Evolutionary conservation across 2,113 vertebrate genomes (phyloP).

Genomic region (Pollachius pollachius): DNA sequence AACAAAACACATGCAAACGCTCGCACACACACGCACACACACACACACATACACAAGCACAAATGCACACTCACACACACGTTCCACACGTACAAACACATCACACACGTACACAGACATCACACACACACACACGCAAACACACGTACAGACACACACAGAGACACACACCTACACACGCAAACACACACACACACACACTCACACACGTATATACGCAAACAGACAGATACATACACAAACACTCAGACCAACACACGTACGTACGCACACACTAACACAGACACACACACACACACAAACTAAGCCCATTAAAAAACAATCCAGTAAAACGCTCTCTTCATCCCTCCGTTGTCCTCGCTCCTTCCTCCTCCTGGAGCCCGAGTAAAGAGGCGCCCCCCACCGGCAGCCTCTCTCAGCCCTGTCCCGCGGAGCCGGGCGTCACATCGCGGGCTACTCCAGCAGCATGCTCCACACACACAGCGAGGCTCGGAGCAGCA

Average conservation of each 20-base stretch:
- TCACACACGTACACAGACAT: too few relatives aligned
- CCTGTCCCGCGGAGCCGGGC: too few relatives aligned
- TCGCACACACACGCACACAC: not conserved
- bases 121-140: too few relatives aligned
- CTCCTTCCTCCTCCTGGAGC: constrained; percentile 9
- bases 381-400: constrained; percentile 27
- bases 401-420: constrained; percentile 47
- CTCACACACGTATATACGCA: too few relatives aligned
- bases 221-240: not conserved
- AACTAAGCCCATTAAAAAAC: not conserved
- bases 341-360: not conserved
- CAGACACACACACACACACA: not conserved
- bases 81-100: too few relatives aligned
- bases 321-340: too few relatives aligned
- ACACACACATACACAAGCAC: not conserved
- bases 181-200: not conserved
- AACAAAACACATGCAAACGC: constrained; percentile 13
- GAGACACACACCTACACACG: not conserved
- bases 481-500: constrained; percentile 53
- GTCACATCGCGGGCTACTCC: too few relatives aligned
- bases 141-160: not conserved
- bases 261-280: not conserved
- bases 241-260: not conserved
- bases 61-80: too few relatives aligned
- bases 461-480: constrained; percentile 20